Evolutionary conservation across 2,888 invertebrate species (phyloP), one percentile per base, ranked within the genome.

Genomic region (Agrotis segetum): DNA sequence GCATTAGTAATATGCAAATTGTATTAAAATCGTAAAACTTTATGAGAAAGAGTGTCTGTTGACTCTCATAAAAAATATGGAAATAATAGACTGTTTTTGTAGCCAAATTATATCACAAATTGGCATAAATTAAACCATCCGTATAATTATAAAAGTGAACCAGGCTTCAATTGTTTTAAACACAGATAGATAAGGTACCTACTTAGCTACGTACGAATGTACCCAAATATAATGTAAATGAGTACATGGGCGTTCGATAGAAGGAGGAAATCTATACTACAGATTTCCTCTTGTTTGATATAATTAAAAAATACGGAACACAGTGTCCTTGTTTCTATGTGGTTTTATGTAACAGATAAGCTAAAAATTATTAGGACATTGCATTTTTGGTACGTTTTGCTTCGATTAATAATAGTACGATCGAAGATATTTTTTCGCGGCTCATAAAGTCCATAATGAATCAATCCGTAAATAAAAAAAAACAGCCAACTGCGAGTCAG

Each of bases 101-200:
- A 40, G 21, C 47, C 29, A 21, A 34, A 44, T 61, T 17, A 7
- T 52, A 61, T 34, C 34, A 58, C 19, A 56, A 75, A 74, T 62
- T 74, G 58, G 6, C 53, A 44, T 74, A 55, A 40, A 79, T 77
- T 73, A 46, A 50, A n/a, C 34, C 61, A 59, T 79, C 74, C 67
- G 66, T 52, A 14, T 55, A 55, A 55, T 74, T 55, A 52, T 17
- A 52, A 55, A 55, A 59, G 24, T 60, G 50, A 47, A 60, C 34
- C 40, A 40, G 40, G 17, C 52, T 46, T 24, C 52, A 53, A 60
- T 44, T 77, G 67, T 71, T 64, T 29, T 11, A 16, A 58, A 64
- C 58, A 59, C 49, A 34, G 40, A 47, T 71, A 40, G 5, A 7
- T 1, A 29, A 52, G n/a, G 24, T 21, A 19, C 6, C 6, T 21